phyloP scores from a whole-genome alignment of 2,113 vertebrate genomes.

The Notothenia rossii region DNA sequence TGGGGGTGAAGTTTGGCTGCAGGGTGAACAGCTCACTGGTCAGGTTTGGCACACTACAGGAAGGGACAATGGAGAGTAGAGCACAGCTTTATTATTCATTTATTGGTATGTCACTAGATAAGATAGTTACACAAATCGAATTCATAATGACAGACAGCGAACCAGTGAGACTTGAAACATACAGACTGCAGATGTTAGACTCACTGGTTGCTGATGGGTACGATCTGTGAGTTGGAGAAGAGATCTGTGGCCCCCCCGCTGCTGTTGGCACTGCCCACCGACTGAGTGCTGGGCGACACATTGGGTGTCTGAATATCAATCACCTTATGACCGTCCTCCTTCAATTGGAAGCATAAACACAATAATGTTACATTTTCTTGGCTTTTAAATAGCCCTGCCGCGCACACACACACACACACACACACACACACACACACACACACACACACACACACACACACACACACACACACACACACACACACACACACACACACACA shows the following conservation, averaged over 20 bases:
- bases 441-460: not conserved
- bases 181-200: constrained; percentile 8
- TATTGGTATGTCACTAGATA: constrained; percentile 18
- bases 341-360: constrained; percentile 33
- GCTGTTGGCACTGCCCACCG: constrained; percentile 90
- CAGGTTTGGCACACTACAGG: constrained; percentile 91
- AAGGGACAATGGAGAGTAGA: constrained; percentile 3
- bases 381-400: not conserved
- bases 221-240: constrained; percentile 86
- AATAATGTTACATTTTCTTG: not conserved
- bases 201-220: constrained; percentile 90
- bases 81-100: constrained; percentile 8
- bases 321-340: constrained; percentile 91
- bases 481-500: too few relatives aligned
- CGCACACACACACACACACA: not conserved
- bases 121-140: not conserved
- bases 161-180: not conserved
- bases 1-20: constrained; percentile 89
- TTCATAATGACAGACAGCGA: not conserved
- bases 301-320: constrained; percentile 90
- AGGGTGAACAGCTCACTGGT: constrained; percentile 92
- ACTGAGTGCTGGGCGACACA: constrained; percentile 90
- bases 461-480: not conserved
- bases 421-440: not conserved
- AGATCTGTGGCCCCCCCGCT: constrained; percentile 86